Evolutionary conservation across 2,888 invertebrate species (phyloP).

Genomic region (Allacma fusca): DNA sequence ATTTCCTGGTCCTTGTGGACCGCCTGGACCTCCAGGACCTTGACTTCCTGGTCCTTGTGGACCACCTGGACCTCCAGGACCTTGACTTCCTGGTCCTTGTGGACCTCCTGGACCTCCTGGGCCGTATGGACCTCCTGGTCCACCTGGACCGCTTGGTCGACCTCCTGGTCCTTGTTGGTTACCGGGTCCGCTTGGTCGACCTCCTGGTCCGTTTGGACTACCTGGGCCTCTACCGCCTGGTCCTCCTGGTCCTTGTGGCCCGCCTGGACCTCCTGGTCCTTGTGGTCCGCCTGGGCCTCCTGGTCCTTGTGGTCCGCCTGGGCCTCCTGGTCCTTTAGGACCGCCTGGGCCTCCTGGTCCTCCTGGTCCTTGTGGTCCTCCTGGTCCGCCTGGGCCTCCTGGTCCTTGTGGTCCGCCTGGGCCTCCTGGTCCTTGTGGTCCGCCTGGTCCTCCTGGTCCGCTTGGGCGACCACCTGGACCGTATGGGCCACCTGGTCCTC

Average conservation of each 20-base stretch:
- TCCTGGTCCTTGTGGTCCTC: conserved; percentile 26
- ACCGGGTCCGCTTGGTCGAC: not conserved
- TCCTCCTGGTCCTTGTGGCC: conserved; percentile 36
- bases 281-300: conserved; percentile 19
- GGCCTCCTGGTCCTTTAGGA: conserved; percentile 28
- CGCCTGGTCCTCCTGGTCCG: not conserved
- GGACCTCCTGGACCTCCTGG: not conserved
- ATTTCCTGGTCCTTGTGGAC: conserved; percentile 10
- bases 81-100: conserved; percentile 11
- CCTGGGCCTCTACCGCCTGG: conserved; percentile 14
- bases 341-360: conserved; percentile 29
- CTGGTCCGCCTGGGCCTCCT: conserved; percentile 16
- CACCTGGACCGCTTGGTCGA: conserved; percentile 20
- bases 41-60: conserved; percentile 8
- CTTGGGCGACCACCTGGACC: too few relatives aligned
- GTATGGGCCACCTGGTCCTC: too few relatives aligned
- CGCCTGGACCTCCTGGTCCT: conserved; percentile 21
- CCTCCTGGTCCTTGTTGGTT: conserved; percentile 28
- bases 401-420: conserved; percentile 7
- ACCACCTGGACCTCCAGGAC: conserved; percentile 31
- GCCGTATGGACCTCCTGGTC: conserved; percentile 16
- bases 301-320: conserved; percentile 32
- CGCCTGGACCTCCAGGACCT: conserved; percentile 23
- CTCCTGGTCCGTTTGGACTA: conserved; percentile 8
- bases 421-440: not conserved